phyloP scores from a whole-genome alignment of 2,113 vertebrate species.

The Lipotes vexillifer region DNA sequence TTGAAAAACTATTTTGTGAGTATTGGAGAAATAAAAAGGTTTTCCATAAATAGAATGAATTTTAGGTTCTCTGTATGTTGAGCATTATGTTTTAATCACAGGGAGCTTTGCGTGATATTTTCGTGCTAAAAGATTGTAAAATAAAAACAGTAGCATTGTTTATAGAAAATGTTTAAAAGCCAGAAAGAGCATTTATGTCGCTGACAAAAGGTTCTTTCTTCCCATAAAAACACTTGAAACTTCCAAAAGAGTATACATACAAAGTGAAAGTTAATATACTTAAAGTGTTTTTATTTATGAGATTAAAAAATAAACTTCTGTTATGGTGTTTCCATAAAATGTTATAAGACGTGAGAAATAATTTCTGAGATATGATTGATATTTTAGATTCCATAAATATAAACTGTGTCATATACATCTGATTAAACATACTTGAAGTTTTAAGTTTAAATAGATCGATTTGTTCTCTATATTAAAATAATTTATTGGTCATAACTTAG shows the following conservation, averaged over 20 bases:
- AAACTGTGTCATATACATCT: not conserved
- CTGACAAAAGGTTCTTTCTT: conserved; percentile 6
- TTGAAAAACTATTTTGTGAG: conserved; percentile 25
- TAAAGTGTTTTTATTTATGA: conserved; percentile 3
- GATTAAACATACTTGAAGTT: not conserved
- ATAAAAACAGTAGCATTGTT: not conserved
- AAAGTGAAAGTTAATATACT: not conserved
- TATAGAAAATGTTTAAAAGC: conserved; percentile 39
- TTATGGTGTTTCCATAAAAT: not conserved
- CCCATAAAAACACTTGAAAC: conserved; percentile 10
- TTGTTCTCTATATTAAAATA: not conserved
- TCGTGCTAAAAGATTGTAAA: conserved; percentile 6
- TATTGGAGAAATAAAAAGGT: not conserved
- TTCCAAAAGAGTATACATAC: not conserved
- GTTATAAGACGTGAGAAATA: not conserved
- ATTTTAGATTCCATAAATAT: not conserved
- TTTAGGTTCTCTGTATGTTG: not conserved
- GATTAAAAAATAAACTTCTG: not conserved
- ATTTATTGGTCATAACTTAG: not conserved
- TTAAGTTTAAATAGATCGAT: not conserved
- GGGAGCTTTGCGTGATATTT: conserved; percentile 11
- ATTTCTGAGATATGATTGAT: not conserved
- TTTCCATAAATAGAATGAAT: conserved; percentile 7
- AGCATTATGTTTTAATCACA: not conserved
- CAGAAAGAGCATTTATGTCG: not conserved